Evolutionary conservation across 2,888 invertebrate genomes (phyloP).

Genomic region (Muschampia plurimacula): DNA sequence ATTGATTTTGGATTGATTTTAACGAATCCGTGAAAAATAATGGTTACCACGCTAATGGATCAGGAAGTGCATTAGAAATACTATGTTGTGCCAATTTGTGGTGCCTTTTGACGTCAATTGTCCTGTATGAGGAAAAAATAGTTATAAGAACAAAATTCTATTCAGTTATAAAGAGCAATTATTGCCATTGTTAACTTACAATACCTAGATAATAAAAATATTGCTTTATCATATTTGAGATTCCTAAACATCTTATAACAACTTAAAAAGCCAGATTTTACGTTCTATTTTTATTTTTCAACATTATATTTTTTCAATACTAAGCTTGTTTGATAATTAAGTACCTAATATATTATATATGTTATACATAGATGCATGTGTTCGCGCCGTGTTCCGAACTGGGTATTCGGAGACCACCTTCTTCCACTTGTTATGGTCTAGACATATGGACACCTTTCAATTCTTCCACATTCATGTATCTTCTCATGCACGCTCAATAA

Average conservation of each 20-base stretch:
- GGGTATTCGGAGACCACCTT: too few species aligned
- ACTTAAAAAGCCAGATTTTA: not conserved
- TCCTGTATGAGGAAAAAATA: not conserved
- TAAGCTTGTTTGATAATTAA: not conserved
- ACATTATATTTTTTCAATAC: not conserved
- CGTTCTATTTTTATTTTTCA: not conserved
- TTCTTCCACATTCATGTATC: too few species aligned
- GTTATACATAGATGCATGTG: too few species aligned
- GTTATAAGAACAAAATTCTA: not conserved
- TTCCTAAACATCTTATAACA: not conserved
- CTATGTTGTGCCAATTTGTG: not conserved
- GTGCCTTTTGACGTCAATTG: not conserved
- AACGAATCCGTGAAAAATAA: too few species aligned
- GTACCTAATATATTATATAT: too few species aligned
- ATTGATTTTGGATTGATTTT: too few species aligned
- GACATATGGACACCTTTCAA: too few species aligned
- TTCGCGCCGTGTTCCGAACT: too few species aligned
- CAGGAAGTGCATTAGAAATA: not conserved
- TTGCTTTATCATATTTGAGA: slow-evolving; percentile 4
- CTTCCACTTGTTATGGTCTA: too few species aligned
- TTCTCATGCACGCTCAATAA: too few species aligned
- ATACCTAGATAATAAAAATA: not conserved
- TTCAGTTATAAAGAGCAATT: not conserved
- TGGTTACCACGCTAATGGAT: not conserved
- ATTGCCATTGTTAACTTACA: not conserved